Evolutionary conservation across 2,888 invertebrate species (phyloP).

Genomic region (Rotaria macrura): DNA sequence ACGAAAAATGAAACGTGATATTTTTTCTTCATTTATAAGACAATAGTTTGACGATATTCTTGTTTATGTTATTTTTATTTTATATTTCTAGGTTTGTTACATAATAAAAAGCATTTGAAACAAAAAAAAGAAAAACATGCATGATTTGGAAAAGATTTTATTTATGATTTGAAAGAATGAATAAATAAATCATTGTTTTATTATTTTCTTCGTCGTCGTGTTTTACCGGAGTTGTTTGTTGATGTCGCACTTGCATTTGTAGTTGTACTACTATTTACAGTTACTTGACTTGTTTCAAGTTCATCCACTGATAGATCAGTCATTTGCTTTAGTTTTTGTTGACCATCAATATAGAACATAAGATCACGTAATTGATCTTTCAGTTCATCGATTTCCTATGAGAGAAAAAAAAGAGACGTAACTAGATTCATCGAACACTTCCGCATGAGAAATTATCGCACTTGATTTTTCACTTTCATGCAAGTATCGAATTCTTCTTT

Average conservation of each 20-base stretch:
- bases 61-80: neutral
- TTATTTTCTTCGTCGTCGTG: slow-evolving; percentile 26
- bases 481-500: slow-evolving; percentile 47
- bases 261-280: neutral
- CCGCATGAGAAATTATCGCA: neutral
- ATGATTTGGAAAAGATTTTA: neutral
- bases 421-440: too few species aligned
- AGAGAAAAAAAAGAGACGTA: neutral
- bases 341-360: slow-evolving; percentile 89
- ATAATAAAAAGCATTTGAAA: neutral
- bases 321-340: slow-evolving; percentile 53
- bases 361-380: slow-evolving; percentile 86
- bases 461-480: slow-evolving; percentile 4
- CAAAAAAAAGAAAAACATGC: neutral
- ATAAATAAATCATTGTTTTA: neutral
- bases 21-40: too few species aligned
- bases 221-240: neutral
- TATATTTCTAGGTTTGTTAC: neutral
- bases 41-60: too few species aligned
- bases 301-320: neutral
- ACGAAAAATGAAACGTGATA: too few species aligned
- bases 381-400: slow-evolving; percentile 64
- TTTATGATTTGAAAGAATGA: slow-evolving; percentile 6
- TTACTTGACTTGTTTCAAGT: slow-evolving; percentile 18
- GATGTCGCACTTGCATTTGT: neutral